phyloP scores from a whole-genome alignment of 2,797 vertebrate genomes.

The Dromococcyx pavoninus region DNA sequence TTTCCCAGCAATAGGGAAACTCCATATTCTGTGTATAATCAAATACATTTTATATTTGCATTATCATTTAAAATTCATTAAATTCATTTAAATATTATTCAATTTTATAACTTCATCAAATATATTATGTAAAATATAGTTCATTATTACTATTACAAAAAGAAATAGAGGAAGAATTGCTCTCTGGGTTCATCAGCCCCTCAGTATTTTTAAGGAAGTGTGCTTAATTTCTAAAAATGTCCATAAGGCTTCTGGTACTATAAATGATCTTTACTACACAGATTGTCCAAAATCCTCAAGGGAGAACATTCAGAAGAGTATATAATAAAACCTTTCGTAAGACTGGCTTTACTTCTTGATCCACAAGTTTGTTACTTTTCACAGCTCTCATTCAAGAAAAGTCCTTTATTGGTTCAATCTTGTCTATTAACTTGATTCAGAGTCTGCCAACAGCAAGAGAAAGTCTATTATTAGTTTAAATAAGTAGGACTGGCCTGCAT shows the following conservation, averaged over 20 bases:
- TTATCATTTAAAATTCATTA: neutral
- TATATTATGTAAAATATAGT: neutral
- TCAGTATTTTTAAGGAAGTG: neutral
- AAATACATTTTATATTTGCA: neutral
- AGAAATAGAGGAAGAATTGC: neutral
- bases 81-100: neutral
- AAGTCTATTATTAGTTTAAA: neutral
- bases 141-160: neutral
- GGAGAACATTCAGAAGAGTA: neutral
- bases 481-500: neutral
- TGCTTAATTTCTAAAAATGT: neutral
- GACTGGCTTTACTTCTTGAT: neutral
- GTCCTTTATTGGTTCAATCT: neutral
- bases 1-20: neutral
- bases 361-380: neutral
- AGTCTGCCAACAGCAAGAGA: neutral
- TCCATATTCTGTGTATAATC: neutral
- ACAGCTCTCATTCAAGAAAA: neutral
- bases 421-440: neutral
- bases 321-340: neutral
- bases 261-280: neutral
- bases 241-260: neutral
- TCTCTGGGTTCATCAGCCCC: neutral
- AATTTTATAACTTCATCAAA: neutral
- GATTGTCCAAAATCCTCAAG: neutral